Percentiles rank a stretch among this genome's conserved stretches.
These are phyloP conservation scores for Alces alces DNA, from an alignment of 2,113 vertebrate genomes.

Conservation along the genomic window DNA sequence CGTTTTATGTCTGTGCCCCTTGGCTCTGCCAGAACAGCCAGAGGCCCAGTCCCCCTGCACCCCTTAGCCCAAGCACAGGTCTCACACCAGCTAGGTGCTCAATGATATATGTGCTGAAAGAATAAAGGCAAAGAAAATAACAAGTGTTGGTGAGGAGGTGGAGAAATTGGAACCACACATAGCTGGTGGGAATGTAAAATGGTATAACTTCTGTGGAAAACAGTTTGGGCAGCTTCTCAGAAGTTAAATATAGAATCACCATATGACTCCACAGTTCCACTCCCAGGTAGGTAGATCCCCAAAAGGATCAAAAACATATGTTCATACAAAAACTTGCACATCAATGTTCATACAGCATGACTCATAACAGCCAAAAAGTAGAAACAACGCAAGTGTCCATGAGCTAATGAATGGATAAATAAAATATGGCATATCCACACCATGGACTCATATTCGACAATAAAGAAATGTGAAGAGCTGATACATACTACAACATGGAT, in stretches of 20 bases:
- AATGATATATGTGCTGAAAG: neutral
- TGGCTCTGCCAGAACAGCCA: neutral
- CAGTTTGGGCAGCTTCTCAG: neutral
- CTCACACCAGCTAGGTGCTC: neutral
- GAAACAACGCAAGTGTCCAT: neutral
- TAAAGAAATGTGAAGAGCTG: neutral
- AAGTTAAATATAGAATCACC: neutral
- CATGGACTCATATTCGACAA: neutral
- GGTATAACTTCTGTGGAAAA: neutral
- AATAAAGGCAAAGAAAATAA: neutral
- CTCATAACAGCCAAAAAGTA: neutral
- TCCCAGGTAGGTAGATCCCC: neutral
- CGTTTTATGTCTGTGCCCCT: neutral
- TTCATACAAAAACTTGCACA: neutral
- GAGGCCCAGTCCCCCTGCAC: neutral
- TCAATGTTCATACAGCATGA: neutral
- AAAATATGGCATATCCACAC: neutral
- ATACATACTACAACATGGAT: neutral
- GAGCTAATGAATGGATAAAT: neutral
- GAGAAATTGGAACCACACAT: neutral
- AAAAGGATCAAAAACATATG: neutral
- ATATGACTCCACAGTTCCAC: neutral
- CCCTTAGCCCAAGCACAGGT: neutral
- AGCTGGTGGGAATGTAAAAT: neutral
- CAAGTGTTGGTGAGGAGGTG: neutral